Evolutionary conservation across 2,888 invertebrate species (phyloP), one percentile per base, ranked within the genome.

Genomic region (Agonum fuliginosum): DNA sequence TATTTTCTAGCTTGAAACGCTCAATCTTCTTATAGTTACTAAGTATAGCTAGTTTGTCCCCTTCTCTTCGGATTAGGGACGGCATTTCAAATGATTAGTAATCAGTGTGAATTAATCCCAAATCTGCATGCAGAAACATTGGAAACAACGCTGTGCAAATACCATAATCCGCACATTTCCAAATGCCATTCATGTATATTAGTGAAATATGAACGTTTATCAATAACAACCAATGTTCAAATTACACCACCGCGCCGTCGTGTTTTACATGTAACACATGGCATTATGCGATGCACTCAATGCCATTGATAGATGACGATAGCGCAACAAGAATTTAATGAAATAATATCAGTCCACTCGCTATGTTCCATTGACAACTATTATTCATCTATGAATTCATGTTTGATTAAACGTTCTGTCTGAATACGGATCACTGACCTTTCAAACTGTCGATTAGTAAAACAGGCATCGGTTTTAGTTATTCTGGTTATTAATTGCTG

Each of bases 281-380:
- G n/a, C 8, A 17, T 22, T 37, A 65, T 65, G n/a, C 8, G 12
- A 14, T 48, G 43, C 43, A 69, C 58, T 30, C 46, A 65, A 10
- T 43, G 14, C 51, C 34, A 19, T 19, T 34, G 30, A 71, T 71
- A 48, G 43, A 71, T 71, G 71, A 51, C 51, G 71, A 30, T 71
- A 48, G 19, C 27, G 71, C 46, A 71, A 71, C 71, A 71, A 48
- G 71, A 71, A 24, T 71, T 71, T 51, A 71, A 71, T 51, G 51
- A 48, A 71, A 27, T 30, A 30, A 22, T 30, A 30, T 17, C 17
- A 3, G 37, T 65, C 3, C 22, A 67, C 43, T n/a, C 10, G n/a
- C 8, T 24, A n/a, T 20, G 46, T 24, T 30, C 14, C 24, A 71
- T 71, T 48, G 51, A 19, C 30, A 48, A 34, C 48, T 34, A 71